Evolutionary conservation across 2,797 vertebrate genomes (phyloP).

Genomic region (Siniperca scherzeri): DNA sequence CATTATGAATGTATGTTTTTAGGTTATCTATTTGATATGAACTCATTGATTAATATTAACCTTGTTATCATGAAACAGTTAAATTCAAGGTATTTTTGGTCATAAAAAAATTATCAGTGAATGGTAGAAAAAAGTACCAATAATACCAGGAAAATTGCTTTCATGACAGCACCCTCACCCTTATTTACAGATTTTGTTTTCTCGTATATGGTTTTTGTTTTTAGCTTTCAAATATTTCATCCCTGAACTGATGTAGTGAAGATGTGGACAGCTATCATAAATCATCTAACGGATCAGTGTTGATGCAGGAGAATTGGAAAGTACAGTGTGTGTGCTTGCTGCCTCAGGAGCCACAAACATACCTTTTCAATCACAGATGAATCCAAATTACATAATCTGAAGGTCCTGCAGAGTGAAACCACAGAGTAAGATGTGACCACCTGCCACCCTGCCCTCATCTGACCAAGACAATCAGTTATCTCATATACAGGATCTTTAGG

Average conservation of each 20-base stretch:
- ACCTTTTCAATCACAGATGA: slow-evolving; percentile 52
- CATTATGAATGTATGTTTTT: neutral
- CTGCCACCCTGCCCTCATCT: slow-evolving; percentile 44
- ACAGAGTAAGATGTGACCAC: slow-evolving; percentile 24
- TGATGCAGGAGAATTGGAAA: slow-evolving; percentile 9
- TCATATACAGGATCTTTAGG: slow-evolving; percentile 49
- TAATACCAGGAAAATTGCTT: neutral
- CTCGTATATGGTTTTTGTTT: neutral
- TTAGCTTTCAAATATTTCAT: slow-evolving; percentile 5
- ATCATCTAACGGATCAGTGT: slow-evolving; percentile 2
- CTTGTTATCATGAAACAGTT: neutral
- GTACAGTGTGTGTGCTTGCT: neutral
- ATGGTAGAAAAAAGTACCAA: neutral
- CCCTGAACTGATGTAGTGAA: neutral
- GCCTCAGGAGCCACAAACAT: slow-evolving; percentile 10
- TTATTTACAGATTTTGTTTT: neutral
- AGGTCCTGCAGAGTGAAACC: slow-evolving; percentile 30
- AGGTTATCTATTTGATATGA: no score
- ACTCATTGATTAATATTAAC: neutral
- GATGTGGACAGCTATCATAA: slow-evolving; percentile 1
- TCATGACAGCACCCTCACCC: neutral
- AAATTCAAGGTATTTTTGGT: neutral
- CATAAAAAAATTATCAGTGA: neutral
- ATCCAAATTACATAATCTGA: slow-evolving; percentile 48
- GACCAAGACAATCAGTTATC: slow-evolving; percentile 45